These are phyloP conservation scores for Lepus europaeus DNA, from an alignment of 2,113 vertebrate species.

Conservation along the genomic window DNA sequence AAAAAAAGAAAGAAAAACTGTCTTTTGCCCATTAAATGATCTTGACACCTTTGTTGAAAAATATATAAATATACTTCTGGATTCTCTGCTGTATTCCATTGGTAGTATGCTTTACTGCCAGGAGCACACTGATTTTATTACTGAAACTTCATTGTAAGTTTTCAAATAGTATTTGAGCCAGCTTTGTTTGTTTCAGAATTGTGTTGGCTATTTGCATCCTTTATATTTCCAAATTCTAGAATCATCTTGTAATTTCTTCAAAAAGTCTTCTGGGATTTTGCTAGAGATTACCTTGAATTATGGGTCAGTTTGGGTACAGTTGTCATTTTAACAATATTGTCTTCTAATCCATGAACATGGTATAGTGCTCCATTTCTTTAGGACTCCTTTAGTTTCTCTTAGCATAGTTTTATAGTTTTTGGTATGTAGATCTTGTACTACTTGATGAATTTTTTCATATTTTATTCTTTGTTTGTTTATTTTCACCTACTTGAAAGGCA, in stretches of 20 bases:
- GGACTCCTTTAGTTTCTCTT: background rate
- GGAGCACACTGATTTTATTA: background rate
- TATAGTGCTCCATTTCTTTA: background rate
- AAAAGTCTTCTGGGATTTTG: background rate
- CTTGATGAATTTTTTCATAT: background rate
- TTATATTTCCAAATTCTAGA: constrained; percentile 8
- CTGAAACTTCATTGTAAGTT: background rate
- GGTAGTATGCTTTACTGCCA: background rate
- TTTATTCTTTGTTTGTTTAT: background rate
- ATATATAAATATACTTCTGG: background rate
- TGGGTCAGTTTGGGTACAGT: background rate
- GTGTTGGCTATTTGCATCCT: background rate
- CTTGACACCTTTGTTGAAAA: background rate
- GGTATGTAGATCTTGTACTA: background rate
- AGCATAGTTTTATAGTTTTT: background rate
- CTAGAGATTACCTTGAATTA: background rate
- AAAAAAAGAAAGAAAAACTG: background rate
- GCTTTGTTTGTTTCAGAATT: background rate
- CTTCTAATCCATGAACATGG: background rate
- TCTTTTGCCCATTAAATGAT: constrained; percentile 16
- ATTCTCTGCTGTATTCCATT: background rate
- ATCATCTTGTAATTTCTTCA: background rate
- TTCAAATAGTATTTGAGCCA: constrained; percentile 19
- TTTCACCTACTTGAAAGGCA: too few species aligned
- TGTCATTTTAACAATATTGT: background rate